Evolutionary conservation across 2,888 invertebrate genomes (phyloP).

Genomic region (Rotaria socialis): DNA sequence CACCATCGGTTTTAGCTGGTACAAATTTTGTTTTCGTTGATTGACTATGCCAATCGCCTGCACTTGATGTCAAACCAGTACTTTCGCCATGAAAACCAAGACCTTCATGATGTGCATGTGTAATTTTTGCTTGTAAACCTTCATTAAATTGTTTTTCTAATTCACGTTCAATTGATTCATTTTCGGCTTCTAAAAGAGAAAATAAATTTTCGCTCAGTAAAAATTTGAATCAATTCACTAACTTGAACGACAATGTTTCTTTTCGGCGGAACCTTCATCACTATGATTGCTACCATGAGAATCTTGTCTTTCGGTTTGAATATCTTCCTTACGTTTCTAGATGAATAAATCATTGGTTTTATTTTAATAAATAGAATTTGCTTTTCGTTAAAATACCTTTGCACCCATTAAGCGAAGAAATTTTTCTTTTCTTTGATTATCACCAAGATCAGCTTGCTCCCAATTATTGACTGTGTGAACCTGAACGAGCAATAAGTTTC

Average conservation of each 20-base stretch:
- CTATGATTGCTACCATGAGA: neutral
- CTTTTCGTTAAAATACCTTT: slow-evolving; percentile 51
- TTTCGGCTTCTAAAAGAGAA: slow-evolving; percentile 46
- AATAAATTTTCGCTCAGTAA: neutral
- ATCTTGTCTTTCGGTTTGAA: neutral
- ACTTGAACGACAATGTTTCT: slow-evolving; percentile 54
- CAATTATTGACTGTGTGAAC: slow-evolving; percentile 58
- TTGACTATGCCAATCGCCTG: neutral
- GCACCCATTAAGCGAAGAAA: slow-evolving; percentile 59
- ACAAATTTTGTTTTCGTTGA: neutral
- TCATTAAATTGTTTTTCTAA: slow-evolving; percentile 55
- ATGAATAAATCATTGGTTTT: neutral
- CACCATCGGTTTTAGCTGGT: neutral
- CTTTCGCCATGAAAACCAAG: slow-evolving; percentile 51
- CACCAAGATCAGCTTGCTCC: slow-evolving; percentile 58
- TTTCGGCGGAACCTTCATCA: slow-evolving; percentile 46
- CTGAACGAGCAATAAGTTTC: neutral
- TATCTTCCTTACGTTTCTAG: slow-evolving; percentile 2
- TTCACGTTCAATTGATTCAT: slow-evolving; percentile 48
- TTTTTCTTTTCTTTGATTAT: slow-evolving; percentile 56
- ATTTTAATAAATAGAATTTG: neutral
- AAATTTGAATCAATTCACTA: slow-evolving; percentile 45
- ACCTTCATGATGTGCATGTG: slow-evolving; percentile 52
- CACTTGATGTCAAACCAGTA: no score
- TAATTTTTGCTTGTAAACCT: slow-evolving; percentile 53